These are phyloP conservation scores for Bovichtus variegatus DNA, from an alignment of 2,797 vertebrate genomes.

Conservation along the genomic window DNA sequence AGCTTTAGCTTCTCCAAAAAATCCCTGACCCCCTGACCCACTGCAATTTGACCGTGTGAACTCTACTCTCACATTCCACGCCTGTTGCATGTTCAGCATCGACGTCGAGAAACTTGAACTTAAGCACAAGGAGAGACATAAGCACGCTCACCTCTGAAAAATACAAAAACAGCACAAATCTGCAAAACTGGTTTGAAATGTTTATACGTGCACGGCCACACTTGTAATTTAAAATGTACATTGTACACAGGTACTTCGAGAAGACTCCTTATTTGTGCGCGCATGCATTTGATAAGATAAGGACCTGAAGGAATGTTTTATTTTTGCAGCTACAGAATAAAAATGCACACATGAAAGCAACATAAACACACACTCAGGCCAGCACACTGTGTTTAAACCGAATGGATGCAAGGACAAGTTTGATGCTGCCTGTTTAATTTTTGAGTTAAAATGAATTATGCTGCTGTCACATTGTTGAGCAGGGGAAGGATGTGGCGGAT, in stretches of 20 bases:
- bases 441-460: constrained; percentile 89
- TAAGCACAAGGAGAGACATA: constrained; percentile 3
- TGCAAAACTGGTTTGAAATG: not conserved
- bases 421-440: constrained; percentile 79
- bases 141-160: not conserved
- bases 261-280: not conserved
- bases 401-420: constrained; percentile 84
- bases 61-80: constrained; percentile 59
- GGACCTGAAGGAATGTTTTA: not conserved
- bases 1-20: constrained; percentile 72
- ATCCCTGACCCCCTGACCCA: constrained; percentile 74
- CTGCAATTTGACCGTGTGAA: constrained; percentile 70
- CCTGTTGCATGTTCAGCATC: constrained; percentile 63
- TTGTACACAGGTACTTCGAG: not conserved
- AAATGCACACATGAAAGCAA: not conserved
- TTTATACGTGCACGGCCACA: not conserved
- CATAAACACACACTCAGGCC: constrained; percentile 18
- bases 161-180: not conserved
- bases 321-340: constrained; percentile 9
- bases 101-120: constrained; percentile 48
- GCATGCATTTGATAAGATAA: not conserved
- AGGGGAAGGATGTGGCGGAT: constrained; percentile 82
- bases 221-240: not conserved
- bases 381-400: constrained; percentile 67
- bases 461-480: constrained; percentile 83